phyloP scores from a whole-genome alignment of 2,797 vertebrate genomes.

The Hemitrygon akajei region DNA sequence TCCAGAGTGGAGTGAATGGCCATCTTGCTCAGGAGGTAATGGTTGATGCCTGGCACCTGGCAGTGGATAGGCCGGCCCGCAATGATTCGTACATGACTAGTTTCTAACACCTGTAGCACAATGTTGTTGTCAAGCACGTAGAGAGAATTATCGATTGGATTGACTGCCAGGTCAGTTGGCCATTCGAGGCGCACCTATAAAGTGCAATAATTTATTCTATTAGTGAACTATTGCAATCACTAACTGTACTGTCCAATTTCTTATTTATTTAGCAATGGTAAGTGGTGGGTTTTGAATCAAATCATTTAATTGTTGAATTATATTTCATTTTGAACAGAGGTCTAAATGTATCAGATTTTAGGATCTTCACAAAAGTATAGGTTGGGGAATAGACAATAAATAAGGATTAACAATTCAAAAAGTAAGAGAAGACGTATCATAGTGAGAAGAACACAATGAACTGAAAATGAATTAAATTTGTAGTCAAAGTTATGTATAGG shows the following conservation, averaged over 20 bases:
- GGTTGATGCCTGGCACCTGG: conserved; percentile 86
- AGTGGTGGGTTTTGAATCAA: neutral
- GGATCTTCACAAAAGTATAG: too few species aligned
- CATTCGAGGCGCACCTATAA: conserved; percentile 84
- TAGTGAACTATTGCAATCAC: too few species aligned
- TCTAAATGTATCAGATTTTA: neutral
- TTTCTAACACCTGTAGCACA: conserved; percentile 85
- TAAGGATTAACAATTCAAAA: too few species aligned
- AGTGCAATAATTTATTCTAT: conserved; percentile 23
- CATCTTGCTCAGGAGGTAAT: conserved; percentile 84
- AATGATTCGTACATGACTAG: conserved; percentile 77
- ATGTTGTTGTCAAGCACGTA: conserved; percentile 97
- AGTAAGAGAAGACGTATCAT: too few species aligned
- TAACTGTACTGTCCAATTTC: neutral
- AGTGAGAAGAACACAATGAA: too few species aligned
- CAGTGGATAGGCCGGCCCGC: conserved; percentile 92
- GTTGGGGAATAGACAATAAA: too few species aligned
- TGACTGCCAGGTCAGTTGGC: conserved; percentile 89
- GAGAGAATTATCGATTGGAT: conserved; percentile 89
- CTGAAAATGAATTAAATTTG: too few species aligned
- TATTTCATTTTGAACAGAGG: too few species aligned
- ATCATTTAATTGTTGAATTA: neutral
- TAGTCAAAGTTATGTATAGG: too few species aligned
- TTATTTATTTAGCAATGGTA: neutral
- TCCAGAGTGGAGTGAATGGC: conserved; percentile 86